Percentiles rank a stretch among this genome's conserved stretches.
These are phyloP conservation scores for Dasysyrphus albostriatus DNA, from an alignment of 2,888 invertebrate species.

Conservation along the genomic window DNA sequence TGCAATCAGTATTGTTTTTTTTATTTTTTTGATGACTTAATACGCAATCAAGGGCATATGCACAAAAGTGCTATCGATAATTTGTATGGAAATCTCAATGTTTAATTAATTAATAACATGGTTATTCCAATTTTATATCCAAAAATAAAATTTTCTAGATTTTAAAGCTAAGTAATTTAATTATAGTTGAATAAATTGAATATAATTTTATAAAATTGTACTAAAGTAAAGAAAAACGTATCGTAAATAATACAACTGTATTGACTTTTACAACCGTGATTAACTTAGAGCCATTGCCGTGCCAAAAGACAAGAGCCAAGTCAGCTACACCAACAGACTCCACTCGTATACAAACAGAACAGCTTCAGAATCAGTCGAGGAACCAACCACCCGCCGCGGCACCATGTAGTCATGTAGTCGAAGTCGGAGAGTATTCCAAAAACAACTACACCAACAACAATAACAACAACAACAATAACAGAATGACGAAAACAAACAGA, in stretches of 20 bases:
- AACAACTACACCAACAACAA: too few relatives aligned
- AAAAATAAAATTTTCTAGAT: too few relatives aligned
- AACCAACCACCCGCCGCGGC: constrained; percentile 43
- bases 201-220: too few relatives aligned
- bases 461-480: constrained; percentile 21
- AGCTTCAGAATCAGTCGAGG: neutral
- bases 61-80: too few relatives aligned
- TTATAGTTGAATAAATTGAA: too few relatives aligned
- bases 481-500: constrained; percentile 8
- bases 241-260: neutral
- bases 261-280: neutral
- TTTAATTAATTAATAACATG: too few relatives aligned
- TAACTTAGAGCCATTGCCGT: neutral
- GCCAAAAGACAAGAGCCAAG: neutral
- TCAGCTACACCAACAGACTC: constrained; percentile 30
- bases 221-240: neutral
- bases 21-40: too few relatives aligned
- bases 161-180: too few relatives aligned
- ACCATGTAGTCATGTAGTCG: neutral
- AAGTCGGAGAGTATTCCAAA: neutral
- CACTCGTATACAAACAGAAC: neutral
- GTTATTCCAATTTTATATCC: too few relatives aligned
- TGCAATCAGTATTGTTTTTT: too few relatives aligned
- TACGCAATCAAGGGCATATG: too few relatives aligned
- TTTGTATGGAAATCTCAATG: too few relatives aligned